Evolutionary conservation across 2,888 invertebrate species (phyloP).

Genomic region (Trachelus stipa): DNA sequence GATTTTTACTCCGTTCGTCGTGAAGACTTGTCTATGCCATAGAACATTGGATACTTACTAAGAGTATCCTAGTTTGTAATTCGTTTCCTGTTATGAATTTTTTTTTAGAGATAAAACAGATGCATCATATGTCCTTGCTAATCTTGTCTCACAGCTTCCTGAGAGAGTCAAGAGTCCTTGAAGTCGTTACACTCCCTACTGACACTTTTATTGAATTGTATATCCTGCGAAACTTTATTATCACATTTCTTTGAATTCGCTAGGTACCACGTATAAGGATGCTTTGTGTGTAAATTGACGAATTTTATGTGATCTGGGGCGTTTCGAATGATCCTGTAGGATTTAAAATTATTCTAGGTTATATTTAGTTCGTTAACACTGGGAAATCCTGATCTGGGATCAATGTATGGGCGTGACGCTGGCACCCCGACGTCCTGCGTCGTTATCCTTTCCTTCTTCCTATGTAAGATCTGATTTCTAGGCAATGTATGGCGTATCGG

Average conservation of each 20-base stretch:
- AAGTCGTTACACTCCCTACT: conserved; percentile 53
- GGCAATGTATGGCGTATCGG: conserved; percentile 32
- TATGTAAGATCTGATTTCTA: conserved; percentile 44
- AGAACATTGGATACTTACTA: neutral
- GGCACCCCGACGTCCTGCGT: conserved; percentile 28
- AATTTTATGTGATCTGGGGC: neutral
- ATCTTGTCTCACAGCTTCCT: conserved; percentile 61
- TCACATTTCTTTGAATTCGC: neutral
- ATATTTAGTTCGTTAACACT: neutral
- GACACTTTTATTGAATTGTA: conserved; percentile 24
- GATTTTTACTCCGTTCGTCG: neutral
- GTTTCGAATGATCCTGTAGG: neutral
- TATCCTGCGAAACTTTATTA: neutral
- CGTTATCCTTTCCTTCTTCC: conserved; percentile 40
- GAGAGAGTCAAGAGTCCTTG: conserved; percentile 60
- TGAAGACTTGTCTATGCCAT: neutral
- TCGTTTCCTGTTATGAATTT: neutral
- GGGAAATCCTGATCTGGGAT: neutral
- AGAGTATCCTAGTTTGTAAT: neutral
- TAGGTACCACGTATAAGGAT: neutral
- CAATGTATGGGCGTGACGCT: conserved; percentile 29
- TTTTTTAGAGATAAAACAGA: conserved; percentile 7
- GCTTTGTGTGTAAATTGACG: neutral
- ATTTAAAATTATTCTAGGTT: neutral
- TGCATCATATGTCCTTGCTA: conserved; percentile 51